Evolutionary conservation across 92 coral and sea anemone genomes (phyloP), one percentile per base, ranked within the genome.

Genomic region (Meandrina meandrites): DNA sequence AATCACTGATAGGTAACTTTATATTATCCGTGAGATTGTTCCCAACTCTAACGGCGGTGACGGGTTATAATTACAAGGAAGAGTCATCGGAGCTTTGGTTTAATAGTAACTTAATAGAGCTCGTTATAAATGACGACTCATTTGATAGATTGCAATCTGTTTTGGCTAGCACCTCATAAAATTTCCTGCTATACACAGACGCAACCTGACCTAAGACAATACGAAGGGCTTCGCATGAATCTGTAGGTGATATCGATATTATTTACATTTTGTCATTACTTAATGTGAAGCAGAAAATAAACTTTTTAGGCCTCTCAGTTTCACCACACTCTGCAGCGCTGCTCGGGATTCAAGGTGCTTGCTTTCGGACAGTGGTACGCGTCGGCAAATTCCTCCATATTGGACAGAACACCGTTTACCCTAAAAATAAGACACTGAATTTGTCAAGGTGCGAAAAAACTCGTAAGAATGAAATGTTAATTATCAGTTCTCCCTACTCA

Each of bases 281-380:
- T 2, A 40, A 40, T 40, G 45, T 40, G 45, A 40, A 40, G 45
- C 45, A 2, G 45, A 40, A 6, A 40, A 40, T 40, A 7, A 8
- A 48, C 14, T 12, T 9, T 48, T 12, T 27, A 66, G 15, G 14
- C 35, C 11, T n/a, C 12, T 10, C 77, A 66, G 27, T 31, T 28
- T 84, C 42, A 94, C 98, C 98, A 94, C 66, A 94, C 96, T 80
- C 98, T 86, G 64, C 98, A 94, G 56, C 93, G 88, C 10, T 81
- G 83, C 48, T n/a, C 47, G 22, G 98, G 98, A 85, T 94, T 93
- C 92, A 94, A 86, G 78, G 80, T 68, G 89, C 94, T 93, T 1
- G 91, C 94, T 37, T 57, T n/a, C 8, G 94, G 94, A 78, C 98
- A 93, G 79, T 93, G 87, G 84, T 74, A 94, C 4, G 96, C 96